Percentiles rank a stretch among this genome's conserved stretches.
phyloP scores from a whole-genome alignment of 2,888 invertebrate genomes.

The Oscheius sp. region DNA sequence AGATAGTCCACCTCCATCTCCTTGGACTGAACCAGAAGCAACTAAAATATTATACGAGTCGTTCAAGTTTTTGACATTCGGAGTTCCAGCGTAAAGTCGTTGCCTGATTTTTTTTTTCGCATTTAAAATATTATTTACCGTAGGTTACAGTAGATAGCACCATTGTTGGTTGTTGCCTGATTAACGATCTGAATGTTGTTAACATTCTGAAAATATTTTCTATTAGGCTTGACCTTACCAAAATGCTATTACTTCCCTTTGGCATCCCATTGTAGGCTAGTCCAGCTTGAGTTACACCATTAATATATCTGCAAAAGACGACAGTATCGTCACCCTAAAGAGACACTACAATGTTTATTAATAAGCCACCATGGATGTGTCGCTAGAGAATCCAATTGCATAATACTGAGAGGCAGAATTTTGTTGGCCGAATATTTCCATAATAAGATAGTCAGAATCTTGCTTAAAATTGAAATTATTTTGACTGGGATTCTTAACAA shows the following conservation, averaged over 20 bases:
- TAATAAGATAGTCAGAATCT: conserved; percentile 16
- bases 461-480: conserved; percentile 11
- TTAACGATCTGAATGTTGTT: background rate
- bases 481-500: background rate
- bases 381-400: conserved; percentile 37
- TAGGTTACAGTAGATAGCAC: conserved; percentile 20
- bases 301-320: conserved; percentile 13
- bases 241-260: background rate
- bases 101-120: background rate
- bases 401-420: background rate
- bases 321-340: conserved; percentile 33
- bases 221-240: background rate
- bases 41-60: conserved; percentile 1
- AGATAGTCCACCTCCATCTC: background rate
- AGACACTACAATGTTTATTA: background rate
- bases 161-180: background rate
- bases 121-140: background rate
- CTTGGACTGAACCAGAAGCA: background rate
- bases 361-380: conserved; percentile 27
- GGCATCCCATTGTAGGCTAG: conserved; percentile 14
- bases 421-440: conserved; percentile 18
- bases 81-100: background rate
- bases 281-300: background rate
- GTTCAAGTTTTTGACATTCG: conserved; percentile 2
- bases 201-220: background rate